These are phyloP conservation scores for Gymnopithys bicolor DNA, from an alignment of 2,797 vertebrate genomes.

Conservation along the genomic window DNA sequence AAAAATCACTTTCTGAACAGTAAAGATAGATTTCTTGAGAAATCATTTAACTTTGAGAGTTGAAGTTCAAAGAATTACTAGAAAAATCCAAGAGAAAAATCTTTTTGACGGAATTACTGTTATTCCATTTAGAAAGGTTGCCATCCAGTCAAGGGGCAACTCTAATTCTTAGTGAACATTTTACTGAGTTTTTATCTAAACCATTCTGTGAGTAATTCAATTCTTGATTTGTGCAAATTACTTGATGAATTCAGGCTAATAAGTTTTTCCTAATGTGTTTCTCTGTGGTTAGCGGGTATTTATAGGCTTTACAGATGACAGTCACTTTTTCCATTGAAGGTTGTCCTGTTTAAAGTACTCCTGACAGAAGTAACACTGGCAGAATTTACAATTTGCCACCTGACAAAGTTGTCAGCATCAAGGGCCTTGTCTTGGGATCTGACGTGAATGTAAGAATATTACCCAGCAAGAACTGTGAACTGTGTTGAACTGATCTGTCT, in stretches of 20 bases:
- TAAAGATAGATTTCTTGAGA: background rate
- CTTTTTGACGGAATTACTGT: background rate
- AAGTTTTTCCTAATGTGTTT: background rate
- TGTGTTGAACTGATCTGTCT: background rate
- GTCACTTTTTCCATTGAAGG: background rate
- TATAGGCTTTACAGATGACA: background rate
- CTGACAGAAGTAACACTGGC: background rate
- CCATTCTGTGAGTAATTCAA: background rate
- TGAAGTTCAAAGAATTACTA: background rate
- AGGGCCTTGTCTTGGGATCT: background rate
- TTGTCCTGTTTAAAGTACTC: background rate
- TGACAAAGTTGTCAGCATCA: slow-evolving; percentile 1
- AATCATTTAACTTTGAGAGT: background rate
- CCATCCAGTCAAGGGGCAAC: background rate
- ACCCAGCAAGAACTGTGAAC: background rate
- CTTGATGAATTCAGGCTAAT: background rate
- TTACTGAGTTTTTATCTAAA: background rate
- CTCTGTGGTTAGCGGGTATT: background rate
- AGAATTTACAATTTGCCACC: slow-evolving; percentile 8
- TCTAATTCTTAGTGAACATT: background rate
- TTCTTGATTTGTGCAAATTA: background rate
- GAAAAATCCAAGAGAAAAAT: background rate
- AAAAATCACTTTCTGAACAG: background rate
- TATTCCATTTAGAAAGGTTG: background rate
- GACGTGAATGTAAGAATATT: background rate